A percentile compares a stretch with the other conserved stretches of the same genome.
These are phyloP conservation scores for Epinotia brunnichana DNA, from an alignment of 2,888 invertebrate species.

Conservation along the genomic window DNA sequence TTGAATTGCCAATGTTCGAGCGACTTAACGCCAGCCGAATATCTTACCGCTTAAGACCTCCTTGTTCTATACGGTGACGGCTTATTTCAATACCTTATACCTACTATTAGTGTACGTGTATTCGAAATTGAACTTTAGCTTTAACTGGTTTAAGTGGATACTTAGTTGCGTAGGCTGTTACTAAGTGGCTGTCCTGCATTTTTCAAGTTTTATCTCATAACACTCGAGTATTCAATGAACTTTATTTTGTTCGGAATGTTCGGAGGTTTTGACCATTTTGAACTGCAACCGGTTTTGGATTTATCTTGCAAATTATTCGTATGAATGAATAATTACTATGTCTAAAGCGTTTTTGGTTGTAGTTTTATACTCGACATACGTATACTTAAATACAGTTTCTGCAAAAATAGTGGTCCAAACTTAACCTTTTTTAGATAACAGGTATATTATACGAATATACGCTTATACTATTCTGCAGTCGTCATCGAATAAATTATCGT, in stretches of 20 bases:
- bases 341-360: background rate
- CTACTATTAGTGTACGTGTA: background rate
- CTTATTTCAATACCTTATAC: conserved; percentile 11
- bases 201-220: conserved; percentile 35
- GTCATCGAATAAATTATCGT: too few relatives aligned
- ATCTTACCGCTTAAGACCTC: background rate
- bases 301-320: background rate
- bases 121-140: conserved; percentile 13
- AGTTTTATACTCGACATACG: too few relatives aligned
- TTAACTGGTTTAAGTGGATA: background rate
- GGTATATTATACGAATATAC: too few relatives aligned
- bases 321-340: conserved; percentile 4
- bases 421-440: too few relatives aligned
- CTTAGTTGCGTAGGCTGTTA: conserved; percentile 14
- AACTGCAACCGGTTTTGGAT: conserved; percentile 2
- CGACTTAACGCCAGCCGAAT: background rate
- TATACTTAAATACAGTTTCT: too few relatives aligned
- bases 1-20: background rate
- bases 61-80: background rate
- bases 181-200: conserved; percentile 31
- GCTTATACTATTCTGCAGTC: too few relatives aligned
- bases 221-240: conserved; percentile 33
- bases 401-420: too few relatives aligned
- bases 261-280: conserved; percentile 19
- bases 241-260: conserved; percentile 29